phyloP scores from a whole-genome alignment of 2,888 invertebrate species.

The Chrysolina americana region DNA sequence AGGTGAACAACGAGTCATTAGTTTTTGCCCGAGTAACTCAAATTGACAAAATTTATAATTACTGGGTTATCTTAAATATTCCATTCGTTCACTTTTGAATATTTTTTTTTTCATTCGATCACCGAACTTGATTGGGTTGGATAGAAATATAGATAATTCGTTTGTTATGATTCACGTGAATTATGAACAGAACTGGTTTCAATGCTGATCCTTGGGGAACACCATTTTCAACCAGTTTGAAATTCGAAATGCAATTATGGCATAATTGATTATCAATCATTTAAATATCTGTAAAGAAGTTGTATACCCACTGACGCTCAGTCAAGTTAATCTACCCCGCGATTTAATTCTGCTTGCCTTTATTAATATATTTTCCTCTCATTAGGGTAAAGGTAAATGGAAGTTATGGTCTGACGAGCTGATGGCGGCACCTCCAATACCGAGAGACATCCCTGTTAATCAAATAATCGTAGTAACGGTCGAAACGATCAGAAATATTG shows the following conservation, averaged over 20 bases:
- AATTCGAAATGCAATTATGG: too few species aligned
- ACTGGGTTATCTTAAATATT: too few species aligned
- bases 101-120: too few species aligned
- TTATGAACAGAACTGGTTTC: too few species aligned
- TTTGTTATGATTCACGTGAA: too few species aligned
- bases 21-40: not conserved
- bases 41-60: slow-evolving; percentile 7
- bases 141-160: too few species aligned
- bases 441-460: slow-evolving; percentile 92
- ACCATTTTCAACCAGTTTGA: too few species aligned
- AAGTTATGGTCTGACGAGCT: slow-evolving; percentile 92
- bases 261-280: too few species aligned
- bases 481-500: slow-evolving; percentile 89
- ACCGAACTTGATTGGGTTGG: too few species aligned
- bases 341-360: not conserved
- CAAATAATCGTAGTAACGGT: slow-evolving; percentile 95
- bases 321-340: not conserved
- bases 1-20: slow-evolving; percentile 71
- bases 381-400: slow-evolving; percentile 92
- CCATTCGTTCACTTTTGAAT: too few species aligned
- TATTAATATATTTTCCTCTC: not conserved
- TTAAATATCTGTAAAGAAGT: too few species aligned
- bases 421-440: slow-evolving; percentile 81
- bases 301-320: not conserved
- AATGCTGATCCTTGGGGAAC: too few species aligned